phyloP scores from a whole-genome alignment of 2,888 invertebrate species.

The Pilophorus perplexus region DNA sequence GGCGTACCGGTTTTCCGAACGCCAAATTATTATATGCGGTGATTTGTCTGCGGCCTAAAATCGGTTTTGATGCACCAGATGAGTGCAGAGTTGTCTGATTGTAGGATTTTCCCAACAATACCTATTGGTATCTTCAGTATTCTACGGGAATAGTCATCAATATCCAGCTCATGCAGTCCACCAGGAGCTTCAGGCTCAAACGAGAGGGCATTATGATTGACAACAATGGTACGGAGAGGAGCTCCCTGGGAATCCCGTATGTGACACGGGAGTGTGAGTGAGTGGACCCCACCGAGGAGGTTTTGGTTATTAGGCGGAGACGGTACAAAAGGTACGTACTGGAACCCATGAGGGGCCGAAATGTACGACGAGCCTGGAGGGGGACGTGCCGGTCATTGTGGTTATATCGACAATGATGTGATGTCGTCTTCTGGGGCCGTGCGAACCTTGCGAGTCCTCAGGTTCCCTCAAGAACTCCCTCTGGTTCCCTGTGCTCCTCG shows the following conservation, averaged over 20 bases:
- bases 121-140: no score
- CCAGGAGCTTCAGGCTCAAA: no score
- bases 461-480: conserved; percentile 19
- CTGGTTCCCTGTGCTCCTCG: no score
- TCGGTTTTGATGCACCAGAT: no score
- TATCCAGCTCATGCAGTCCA: no score
- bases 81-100: no score
- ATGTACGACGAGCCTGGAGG: background rate
- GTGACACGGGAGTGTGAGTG: conserved; percentile 15
- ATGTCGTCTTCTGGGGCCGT: conserved; percentile 5
- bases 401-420: conserved; percentile 31
- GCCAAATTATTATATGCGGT: no score
- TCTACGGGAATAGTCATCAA: no score
- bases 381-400: conserved; percentile 32
- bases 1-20: no score
- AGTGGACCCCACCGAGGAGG: conserved; percentile 2
- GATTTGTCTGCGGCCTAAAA: no score
- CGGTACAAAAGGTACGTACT: conserved; percentile 1
- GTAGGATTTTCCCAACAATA: no score
- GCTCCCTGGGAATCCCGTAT: conserved; percentile 20
- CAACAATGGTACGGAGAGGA: background rate
- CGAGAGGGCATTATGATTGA: no score
- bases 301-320: conserved; percentile 18
- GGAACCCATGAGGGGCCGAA: background rate
- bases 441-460: background rate